Base-by-base conservation (phyloP, 2,113 vertebrate genomes). In the zebrafish (Danio rerio) region DNA sequence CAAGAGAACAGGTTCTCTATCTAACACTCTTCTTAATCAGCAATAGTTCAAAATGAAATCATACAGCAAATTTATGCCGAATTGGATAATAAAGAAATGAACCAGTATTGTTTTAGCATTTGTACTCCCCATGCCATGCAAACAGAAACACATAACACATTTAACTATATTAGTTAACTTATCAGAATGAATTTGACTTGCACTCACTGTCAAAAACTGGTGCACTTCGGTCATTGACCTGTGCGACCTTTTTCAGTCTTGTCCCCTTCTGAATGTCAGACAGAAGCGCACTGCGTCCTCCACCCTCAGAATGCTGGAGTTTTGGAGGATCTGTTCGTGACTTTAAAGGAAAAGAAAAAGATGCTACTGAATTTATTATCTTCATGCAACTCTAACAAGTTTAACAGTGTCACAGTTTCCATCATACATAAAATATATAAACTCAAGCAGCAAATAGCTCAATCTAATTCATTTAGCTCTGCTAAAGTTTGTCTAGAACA, bases 201-300 rank as follows among this genome's bases (percentile, higher is more conserved):
- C 11, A 85, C 97, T 96, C 88, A 99, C 97, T 95, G 65, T 97
- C 95, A 0, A 99, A 89, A 9, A 90, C 87, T 0, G 98, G 98
- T 5, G 94, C 93, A 0, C 98, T 99, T 66, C 96, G 94, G 90
- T 99, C 98, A 2, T 96, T 96, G 93, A 95, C 94, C 81, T 97
- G 95, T 0, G 93, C 88, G 85, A 98, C 96, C 88, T 95, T 98
- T 63, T 91, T 95, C 1, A 99, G 89, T 65, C 89, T 94, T 81
- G 95, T 88, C 87, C 98, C 97, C 91, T 95, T 97, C 85, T 98
- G 97, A 90, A 99, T 99, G 49, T 99, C 97, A 0, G 95, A 93
- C 84, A 99, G 56, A 58, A 99, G 93, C 0, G 97, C 98, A 0
- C 85, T 95, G 43, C 97, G 94, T 21, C 95, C 78, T 88, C 92